phyloP scores from a whole-genome alignment of 1,140 invertebrate species.

The Drosophila littoralis region DNA sequence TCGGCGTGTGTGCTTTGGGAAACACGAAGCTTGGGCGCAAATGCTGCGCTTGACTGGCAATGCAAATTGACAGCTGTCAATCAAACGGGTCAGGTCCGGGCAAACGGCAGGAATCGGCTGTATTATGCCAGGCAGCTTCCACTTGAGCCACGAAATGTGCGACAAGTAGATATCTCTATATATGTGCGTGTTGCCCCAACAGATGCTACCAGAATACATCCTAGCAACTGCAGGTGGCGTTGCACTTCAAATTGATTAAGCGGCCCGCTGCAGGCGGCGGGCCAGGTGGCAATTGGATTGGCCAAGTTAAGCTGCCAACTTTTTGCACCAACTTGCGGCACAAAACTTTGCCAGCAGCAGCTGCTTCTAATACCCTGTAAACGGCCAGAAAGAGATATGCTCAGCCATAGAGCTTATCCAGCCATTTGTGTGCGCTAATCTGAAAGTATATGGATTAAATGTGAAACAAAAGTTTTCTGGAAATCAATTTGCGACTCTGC shows the following conservation, averaged over 20 bases:
- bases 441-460: no score
- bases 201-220: not conserved
- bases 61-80: conserved; percentile 78
- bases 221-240: conserved; percentile 24
- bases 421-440: no score
- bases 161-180: not conserved
- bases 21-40: not conserved
- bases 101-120: not conserved
- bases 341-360: conserved; percentile 3
- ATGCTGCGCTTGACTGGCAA: conserved; percentile 33
- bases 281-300: conserved; percentile 30
- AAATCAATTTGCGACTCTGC: no score
- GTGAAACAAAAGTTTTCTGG: no score
- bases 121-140: not conserved
- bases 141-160: conserved; percentile 29
- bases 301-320: conserved; percentile 21
- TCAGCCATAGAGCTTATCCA: no score
- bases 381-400: not conserved
- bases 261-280: not conserved
- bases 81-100: conserved; percentile 30
- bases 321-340: not conserved
- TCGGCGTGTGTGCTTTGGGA: not conserved
- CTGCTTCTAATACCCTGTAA: not conserved
- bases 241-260: conserved; percentile 75
- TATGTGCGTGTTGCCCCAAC: not conserved